Evolutionary conservation across 2,888 invertebrate species (phyloP).

Genomic region (Xylota segnis): DNA sequence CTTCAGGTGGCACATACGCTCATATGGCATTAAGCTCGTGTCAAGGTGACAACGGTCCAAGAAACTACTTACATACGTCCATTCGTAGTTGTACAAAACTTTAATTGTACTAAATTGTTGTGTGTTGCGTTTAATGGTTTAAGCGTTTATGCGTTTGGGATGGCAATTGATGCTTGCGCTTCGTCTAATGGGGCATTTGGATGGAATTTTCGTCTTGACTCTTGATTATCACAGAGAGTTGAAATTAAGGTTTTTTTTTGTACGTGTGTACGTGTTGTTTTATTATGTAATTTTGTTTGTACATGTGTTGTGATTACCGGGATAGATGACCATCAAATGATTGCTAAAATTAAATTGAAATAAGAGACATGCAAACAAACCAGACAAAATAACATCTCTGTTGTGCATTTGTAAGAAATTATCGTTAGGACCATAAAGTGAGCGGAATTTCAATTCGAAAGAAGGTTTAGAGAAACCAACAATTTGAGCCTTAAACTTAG

Average conservation of each 20-base stretch:
- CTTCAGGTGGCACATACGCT: not conserved
- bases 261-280: not conserved
- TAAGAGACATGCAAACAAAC: too few relatives aligned
- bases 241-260: constrained; percentile 1
- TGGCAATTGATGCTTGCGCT: constrained; percentile 9
- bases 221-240: not conserved
- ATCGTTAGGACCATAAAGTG: too few relatives aligned
- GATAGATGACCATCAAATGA: not conserved
- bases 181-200: constrained; percentile 3
- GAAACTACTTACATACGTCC: constrained; percentile 1
- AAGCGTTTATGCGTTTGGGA: constrained; percentile 1
- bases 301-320: not conserved
- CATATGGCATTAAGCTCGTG: constrained; percentile 21
- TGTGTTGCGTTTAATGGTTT: constrained; percentile 33
- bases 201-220: constrained; percentile 7
- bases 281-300: not conserved
- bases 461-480: too few relatives aligned
- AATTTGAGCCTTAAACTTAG: too few relatives aligned
- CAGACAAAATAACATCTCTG: too few relatives aligned
- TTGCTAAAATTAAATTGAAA: not conserved
- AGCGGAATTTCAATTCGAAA: too few relatives aligned
- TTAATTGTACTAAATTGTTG: constrained; percentile 46
- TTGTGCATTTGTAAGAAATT: too few relatives aligned
- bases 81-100: not conserved
- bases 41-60: constrained; percentile 26